phyloP scores from a whole-genome alignment of 2,888 invertebrate genomes.

The Limnephilus auricula region DNA sequence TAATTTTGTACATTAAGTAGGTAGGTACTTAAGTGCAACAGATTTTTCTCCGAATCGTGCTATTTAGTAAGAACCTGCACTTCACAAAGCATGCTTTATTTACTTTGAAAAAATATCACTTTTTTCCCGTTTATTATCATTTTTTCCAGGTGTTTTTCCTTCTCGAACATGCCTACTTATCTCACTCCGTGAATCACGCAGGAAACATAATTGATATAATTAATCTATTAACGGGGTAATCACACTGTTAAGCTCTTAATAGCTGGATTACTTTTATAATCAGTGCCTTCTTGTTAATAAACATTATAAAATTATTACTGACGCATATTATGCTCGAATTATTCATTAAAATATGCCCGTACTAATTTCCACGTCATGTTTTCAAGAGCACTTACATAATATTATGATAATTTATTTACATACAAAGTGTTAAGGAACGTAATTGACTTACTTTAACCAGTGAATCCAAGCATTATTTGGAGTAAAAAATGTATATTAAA shows the following conservation, averaged over 20 bases:
- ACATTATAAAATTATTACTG: background rate
- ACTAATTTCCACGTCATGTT: background rate
- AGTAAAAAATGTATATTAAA: no score
- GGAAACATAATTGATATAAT: background rate
- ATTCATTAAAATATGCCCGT: background rate
- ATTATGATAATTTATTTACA: background rate
- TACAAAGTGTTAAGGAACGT: no score
- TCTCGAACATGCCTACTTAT: background rate
- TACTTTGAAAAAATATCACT: no score
- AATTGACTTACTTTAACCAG: no score
- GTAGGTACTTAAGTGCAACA: no score
- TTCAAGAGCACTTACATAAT: background rate
- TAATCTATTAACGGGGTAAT: background rate
- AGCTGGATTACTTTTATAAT: background rate
- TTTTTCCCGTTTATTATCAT: no score
- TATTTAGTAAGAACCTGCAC: background rate
- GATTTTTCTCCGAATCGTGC: background rate
- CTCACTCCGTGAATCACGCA: background rate
- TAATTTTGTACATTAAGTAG: no score
- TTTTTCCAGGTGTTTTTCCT: background rate
- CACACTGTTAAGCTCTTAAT: background rate
- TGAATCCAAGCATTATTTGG: no score
- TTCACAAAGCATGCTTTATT: no score
- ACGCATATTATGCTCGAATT: background rate
- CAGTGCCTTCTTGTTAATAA: background rate